Evolutionary conservation across 2,888 invertebrate genomes (phyloP), one percentile per base, ranked within the genome.

Genomic region (Scrobipalpa atriplicella): DNA sequence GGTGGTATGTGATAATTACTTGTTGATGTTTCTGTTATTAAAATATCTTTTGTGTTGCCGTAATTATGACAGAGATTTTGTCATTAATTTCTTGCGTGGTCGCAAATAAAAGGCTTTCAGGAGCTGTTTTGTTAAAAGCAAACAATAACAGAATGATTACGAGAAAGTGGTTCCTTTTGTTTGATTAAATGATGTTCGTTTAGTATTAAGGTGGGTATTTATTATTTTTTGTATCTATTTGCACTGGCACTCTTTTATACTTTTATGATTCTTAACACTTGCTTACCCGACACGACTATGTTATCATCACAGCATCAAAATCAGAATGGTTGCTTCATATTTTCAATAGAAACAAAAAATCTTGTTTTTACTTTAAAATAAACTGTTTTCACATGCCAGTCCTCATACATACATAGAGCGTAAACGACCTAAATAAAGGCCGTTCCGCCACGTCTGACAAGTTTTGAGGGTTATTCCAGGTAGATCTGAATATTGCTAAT

Each of bases 1-100:
- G 54, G 54, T 56, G 6, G 54, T 29, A 56, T 56, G 29, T 56
- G 54, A 56, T 29, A 56, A 56, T 56, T 56, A 21, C 54, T 21
- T 56, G 54, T 56, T 29, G 54, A 8, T 29, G 54, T 56, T 29
- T 21, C 11, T 56, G 54, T 56, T 21, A 56, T 56, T 56, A 56
- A 56, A 56, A 21, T 56, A 21, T 56, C 21, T 21, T 56, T 56
- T 21, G 54, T 56, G 13, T 56, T 13, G 29, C 21, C 2, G 1
- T 56, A 21, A 21, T 56, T 13, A 56, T 21, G 19, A 21, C 11
- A 21, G 21, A 56, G 21, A 13, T 56, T 29, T 56, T 21, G 54
- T 21, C 10, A 56, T 56, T 21, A 21, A 56, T 56, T 21, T 21
- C 21, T 21, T 21, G 21, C 29, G 54, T 21, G n/a, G 3, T n/a